These are phyloP conservation scores for Hafferia zeledoni DNA, from an alignment of 2,797 vertebrate species.

Conservation along the genomic window DNA sequence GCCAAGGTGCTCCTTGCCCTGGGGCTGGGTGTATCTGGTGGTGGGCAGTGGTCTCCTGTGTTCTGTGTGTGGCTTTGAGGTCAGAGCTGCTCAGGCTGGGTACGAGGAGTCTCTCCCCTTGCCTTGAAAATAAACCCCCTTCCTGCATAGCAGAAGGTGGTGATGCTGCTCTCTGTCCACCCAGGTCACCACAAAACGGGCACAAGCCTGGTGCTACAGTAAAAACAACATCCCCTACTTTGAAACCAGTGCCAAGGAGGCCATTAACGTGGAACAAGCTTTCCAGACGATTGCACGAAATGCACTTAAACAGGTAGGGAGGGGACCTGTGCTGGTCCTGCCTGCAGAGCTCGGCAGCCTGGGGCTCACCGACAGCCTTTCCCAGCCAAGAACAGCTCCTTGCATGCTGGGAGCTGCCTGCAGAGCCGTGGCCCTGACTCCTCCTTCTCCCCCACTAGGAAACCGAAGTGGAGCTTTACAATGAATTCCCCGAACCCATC, in stretches of 20 bases:
- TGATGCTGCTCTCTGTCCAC: slow-evolving; percentile 5
- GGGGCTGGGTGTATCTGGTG: not conserved
- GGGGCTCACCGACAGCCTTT: not conserved
- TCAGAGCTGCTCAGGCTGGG: not conserved
- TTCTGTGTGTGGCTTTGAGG: not conserved
- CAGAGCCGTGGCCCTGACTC: not conserved
- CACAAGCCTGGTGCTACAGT: slow-evolving; percentile 99
- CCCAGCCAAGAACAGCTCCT: not conserved
- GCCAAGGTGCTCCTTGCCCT: not conserved
- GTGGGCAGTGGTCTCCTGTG: not conserved
- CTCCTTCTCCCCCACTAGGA: slow-evolving; percentile 78
- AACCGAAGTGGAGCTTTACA: slow-evolving; percentile 99
- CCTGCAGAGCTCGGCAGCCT: not conserved
- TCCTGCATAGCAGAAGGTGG: not conserved
- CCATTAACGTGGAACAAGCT: slow-evolving; percentile 98
- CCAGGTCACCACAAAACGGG: slow-evolving; percentile 96
- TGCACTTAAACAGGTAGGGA: slow-evolving; percentile 95
- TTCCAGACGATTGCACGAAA: slow-evolving; percentile 99
- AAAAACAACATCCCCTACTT: slow-evolving; percentile 99
- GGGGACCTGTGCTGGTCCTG: not conserved
- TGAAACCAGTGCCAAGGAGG: slow-evolving; percentile 99
- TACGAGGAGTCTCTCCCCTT: not conserved
- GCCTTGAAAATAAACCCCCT: not conserved
- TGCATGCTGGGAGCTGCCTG: not conserved
- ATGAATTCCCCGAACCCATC: slow-evolving; percentile 98